These are phyloP conservation scores for Dynastes hyllus DNA, from an alignment of 2,888 invertebrate genomes.

Conservation along the genomic window DNA sequence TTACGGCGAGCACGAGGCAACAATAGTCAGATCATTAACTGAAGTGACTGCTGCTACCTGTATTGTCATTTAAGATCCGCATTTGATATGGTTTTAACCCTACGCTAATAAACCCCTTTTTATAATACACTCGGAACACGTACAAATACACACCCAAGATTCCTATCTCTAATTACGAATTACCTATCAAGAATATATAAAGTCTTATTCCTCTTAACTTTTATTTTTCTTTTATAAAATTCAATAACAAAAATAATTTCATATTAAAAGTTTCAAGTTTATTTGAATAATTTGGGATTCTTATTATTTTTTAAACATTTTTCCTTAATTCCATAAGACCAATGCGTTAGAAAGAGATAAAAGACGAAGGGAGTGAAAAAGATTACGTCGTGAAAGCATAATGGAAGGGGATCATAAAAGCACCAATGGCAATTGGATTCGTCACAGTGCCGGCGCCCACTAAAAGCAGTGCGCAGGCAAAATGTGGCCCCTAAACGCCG, in stretches of 20 bases:
- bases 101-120: slow-evolving; percentile 45
- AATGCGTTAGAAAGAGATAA: slow-evolving; percentile 40
- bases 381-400: slow-evolving; percentile 58
- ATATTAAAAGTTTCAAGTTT: not conserved
- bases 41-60: slow-evolving; percentile 69
- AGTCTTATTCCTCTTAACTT: too few species aligned
- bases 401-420: slow-evolving; percentile 71
- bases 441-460: slow-evolving; percentile 73
- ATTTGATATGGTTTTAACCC: slow-evolving; percentile 51
- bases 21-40: slow-evolving; percentile 69
- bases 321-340: slow-evolving; percentile 25
- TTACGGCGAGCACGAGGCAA: slow-evolving; percentile 63
- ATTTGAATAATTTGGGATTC: not conserved
- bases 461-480: slow-evolving; percentile 69
- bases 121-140: not conserved
- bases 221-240: too few species aligned
- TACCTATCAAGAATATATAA: not conserved
- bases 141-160: too few species aligned
- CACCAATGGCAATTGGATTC: slow-evolving; percentile 78
- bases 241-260: not conserved
- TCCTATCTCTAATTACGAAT: not conserved
- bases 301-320: slow-evolving; percentile 26
- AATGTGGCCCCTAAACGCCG: slow-evolving; percentile 68
- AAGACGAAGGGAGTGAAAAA: slow-evolving; percentile 42
- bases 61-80: slow-evolving; percentile 61